Evolutionary conservation across 92 coral and sea anemone genomes (phyloP), one percentile per base, ranked within the genome.

Genomic region (Galaxea fascicularis): DNA sequence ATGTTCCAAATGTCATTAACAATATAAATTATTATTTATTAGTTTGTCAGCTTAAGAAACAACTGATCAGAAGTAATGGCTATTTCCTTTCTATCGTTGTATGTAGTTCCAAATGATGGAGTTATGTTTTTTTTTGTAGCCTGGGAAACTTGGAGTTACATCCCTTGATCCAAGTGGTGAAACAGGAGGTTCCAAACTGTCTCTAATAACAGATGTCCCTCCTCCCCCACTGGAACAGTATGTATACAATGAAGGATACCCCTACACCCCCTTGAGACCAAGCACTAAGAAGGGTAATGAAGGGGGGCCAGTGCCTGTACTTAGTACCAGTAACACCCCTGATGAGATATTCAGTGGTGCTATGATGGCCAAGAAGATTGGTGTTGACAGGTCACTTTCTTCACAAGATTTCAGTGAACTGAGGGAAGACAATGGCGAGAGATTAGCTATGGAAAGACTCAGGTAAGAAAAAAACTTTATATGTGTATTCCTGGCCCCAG

Each of bases 161-260:
- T 56, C 86, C 20, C 25, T 25, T 18, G 71, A 62, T 16, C 4
- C 80, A 57, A 60, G 51, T 10, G 17, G 35, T 20, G 80, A 83
- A n/a, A 20, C 51, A 62, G 41, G 70, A 75, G 83, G 82, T 26
- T 88, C 93, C 62, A 83, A 89, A 18, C 86, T 94, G 10, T 82
- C 95, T 0, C 86, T 94, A 51, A 94, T 93, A 27, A 94, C 98
- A 22, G 98, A 93, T 65, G 95, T 85, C 14, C 98, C 98, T 15
- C 98, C 98, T 21, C 98, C 95, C 71, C 98, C 98, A 44, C 86
- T 94, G 79, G 98, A 94, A 74, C 95, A 92, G 59, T 94, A 94
- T 87, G 98, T 94, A 44, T 92, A 94, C 93, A 89, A 59, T 12
- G 98, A 94, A 63, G 98, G 98, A 18, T 92, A 92, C 71, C 93